phyloP scores from a whole-genome alignment of 2,113 vertebrate genomes.

The Istiophorus platypterus region DNA sequence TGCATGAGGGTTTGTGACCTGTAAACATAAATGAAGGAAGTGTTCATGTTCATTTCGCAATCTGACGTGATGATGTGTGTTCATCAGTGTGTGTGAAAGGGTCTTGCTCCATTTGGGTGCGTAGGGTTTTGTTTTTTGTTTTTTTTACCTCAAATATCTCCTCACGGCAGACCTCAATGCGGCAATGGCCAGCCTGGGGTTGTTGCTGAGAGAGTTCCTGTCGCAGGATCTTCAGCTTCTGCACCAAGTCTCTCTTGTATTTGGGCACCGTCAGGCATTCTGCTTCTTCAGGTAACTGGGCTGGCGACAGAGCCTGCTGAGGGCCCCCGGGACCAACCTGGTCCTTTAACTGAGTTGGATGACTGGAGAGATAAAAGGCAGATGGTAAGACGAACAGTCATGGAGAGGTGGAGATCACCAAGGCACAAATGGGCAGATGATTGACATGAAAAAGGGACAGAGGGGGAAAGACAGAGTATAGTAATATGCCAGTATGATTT shows the following conservation, averaged over 20 bases:
- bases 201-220: conserved; percentile 96
- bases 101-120: not conserved
- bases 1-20: not conserved
- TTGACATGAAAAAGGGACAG: conserved; percentile 17
- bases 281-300: conserved; percentile 91
- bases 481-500: conserved; percentile 15
- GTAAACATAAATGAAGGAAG: not conserved
- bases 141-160: conserved; percentile 94
- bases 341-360: conserved; percentile 91
- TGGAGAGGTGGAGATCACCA: not conserved
- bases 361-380: conserved; percentile 76
- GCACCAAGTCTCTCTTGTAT: conserved; percentile 95
- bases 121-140: not conserved
- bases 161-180: conserved; percentile 95
- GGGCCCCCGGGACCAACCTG: conserved; percentile 75
- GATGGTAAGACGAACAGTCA: not conserved
- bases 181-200: conserved; percentile 95
- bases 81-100: not conserved
- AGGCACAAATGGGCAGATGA: not conserved
- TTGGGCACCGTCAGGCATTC: conserved; percentile 95
- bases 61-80: not conserved
- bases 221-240: conserved; percentile 94
- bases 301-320: conserved; percentile 86
- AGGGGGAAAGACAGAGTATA: conserved; percentile 7
- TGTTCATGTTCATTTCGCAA: not conserved